phyloP scores from a whole-genome alignment of 2,797 vertebrate species.

The Sitta carolinensis region DNA sequence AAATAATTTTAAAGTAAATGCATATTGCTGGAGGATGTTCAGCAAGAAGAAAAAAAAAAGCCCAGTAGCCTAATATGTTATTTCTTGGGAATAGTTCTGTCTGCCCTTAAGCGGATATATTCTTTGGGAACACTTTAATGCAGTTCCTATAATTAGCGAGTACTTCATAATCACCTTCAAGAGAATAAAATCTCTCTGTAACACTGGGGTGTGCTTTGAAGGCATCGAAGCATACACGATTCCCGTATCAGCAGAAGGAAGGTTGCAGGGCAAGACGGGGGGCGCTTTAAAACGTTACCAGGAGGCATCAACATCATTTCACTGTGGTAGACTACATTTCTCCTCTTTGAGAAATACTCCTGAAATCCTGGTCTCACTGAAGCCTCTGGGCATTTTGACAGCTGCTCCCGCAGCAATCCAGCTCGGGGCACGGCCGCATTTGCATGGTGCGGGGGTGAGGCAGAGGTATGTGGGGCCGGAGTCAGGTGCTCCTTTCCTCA shows the following conservation, averaged over 20 bases:
- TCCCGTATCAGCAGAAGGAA: background rate
- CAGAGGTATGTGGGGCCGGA: background rate
- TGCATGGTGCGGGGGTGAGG: background rate
- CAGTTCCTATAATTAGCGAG: background rate
- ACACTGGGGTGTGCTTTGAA: background rate
- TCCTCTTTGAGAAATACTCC: background rate
- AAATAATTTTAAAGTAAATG: slow-evolving; percentile 33
- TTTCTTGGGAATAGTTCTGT: background rate
- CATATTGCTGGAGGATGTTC: background rate
- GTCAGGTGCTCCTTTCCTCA: background rate
- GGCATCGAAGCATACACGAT: accelerated
- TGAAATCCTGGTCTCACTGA: background rate
- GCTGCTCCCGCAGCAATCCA: background rate
- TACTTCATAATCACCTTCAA: slow-evolving; percentile 1
- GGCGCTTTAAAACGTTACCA: background rate
- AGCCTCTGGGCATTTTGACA: background rate
- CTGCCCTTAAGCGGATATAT: background rate
- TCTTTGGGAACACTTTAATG: background rate
- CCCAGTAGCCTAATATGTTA: background rate
- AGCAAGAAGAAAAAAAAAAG: background rate
- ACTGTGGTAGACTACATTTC: background rate
- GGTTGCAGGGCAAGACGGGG: background rate
- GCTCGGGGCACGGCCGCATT: background rate
- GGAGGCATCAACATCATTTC: background rate
- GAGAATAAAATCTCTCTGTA: background rate